Evolutionary conservation across 64 coral and sea anemone genomes (phyloP).

Genomic region (Montipora efflorescens): DNA sequence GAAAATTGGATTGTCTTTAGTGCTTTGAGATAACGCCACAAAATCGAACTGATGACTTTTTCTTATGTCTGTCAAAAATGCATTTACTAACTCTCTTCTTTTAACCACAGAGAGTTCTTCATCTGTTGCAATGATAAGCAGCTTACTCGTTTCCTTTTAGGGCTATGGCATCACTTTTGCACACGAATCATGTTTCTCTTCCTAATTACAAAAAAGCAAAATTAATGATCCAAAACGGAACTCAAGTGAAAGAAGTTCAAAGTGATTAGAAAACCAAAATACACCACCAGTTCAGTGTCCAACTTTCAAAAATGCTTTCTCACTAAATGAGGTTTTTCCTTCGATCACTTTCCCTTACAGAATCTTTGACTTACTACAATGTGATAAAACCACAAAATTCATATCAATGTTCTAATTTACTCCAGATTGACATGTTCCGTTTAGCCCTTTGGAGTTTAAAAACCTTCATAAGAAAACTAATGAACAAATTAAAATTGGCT

Average conservation of each 20-base stretch:
- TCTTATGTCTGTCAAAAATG: neutral
- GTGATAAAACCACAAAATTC: neutral
- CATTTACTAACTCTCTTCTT: too few species aligned
- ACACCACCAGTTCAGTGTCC: neutral
- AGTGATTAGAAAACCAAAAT: constrained; percentile 50
- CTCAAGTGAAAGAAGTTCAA: constrained; percentile 22
- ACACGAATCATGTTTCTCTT: constrained; percentile 11
- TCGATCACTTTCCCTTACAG: too few species aligned
- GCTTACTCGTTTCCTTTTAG: neutral
- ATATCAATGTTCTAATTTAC: constrained; percentile 16
- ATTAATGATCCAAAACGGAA: constrained; percentile 62
- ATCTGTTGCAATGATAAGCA: neutral
- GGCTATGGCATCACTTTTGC: constrained; percentile 20
- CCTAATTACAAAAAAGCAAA: constrained; percentile 53
- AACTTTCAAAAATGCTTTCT: neutral
- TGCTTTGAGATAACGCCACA: neutral
- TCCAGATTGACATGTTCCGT: neutral
- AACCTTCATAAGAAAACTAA: constrained; percentile 6
- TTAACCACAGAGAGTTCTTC: neutral
- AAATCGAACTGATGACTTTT: neutral
- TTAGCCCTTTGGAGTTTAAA: neutral
- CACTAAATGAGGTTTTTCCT: constrained; percentile 5
- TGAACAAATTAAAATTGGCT: constrained; percentile 29
- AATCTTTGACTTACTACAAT: too few species aligned
- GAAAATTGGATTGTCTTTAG: constrained; percentile 24